Conservation (phyloP, 2,797 vertebrate genomes). For the Rhinogobio ventralis region DNA sequence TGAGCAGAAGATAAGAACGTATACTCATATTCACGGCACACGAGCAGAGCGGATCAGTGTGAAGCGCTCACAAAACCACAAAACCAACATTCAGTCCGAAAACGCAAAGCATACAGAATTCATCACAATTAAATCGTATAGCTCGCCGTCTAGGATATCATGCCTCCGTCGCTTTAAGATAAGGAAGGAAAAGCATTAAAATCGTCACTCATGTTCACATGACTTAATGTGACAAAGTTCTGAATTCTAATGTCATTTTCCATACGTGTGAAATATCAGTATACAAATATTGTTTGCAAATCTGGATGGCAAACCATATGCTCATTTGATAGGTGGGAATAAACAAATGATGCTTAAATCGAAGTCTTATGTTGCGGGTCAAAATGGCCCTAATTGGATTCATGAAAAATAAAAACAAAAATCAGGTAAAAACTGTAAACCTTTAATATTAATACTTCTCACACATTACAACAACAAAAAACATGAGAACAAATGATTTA, state of each 20-base stretch:
- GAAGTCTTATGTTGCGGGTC: background rate
- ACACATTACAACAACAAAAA: background rate
- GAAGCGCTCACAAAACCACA: constrained; percentile 1
- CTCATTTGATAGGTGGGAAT: background rate
- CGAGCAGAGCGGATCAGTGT: background rate
- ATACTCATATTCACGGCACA: background rate
- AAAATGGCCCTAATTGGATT: background rate
- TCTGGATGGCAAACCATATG: background rate
- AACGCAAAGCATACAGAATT: background rate
- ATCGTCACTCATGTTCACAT: background rate
- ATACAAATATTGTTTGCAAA: background rate
- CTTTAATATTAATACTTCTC: background rate
- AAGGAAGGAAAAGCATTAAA: background rate
- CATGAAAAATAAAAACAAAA: background rate
- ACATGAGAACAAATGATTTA: background rate
- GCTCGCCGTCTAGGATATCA: background rate
- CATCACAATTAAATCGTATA: too few relatives aligned
- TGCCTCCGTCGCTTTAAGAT: background rate
- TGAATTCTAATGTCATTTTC: background rate
- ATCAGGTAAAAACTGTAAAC: background rate
- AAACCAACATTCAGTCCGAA: background rate
- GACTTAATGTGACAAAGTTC: too few relatives aligned
- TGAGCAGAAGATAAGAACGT: background rate
- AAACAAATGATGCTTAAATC: background rate
- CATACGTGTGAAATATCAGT: background rate